Conservation (phyloP, 2,797 vertebrate species). For the Neoniphon sammara region DNA sequence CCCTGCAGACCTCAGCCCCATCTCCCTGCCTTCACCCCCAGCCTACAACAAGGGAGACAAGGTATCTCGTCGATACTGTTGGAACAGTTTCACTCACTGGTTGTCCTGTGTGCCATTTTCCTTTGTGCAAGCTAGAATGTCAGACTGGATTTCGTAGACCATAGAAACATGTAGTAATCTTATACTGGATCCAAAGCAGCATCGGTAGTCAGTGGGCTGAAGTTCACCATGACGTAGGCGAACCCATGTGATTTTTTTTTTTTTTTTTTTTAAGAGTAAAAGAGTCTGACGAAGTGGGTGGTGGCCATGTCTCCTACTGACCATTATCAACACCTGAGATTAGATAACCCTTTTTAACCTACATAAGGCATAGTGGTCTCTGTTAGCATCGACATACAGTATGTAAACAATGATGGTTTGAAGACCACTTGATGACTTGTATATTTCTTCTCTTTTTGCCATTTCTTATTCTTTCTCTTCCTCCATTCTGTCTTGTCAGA, state of each 20-base stretch:
- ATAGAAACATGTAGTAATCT: background rate
- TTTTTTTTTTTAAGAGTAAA: no score
- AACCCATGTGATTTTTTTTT: no score
- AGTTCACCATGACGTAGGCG: background rate
- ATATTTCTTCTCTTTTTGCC: background rate
- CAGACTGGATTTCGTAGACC: no score
- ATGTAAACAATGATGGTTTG: background rate
- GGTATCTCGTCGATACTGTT: conserved; percentile 68
- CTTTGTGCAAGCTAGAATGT: no score
- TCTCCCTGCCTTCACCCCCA: conserved; percentile 80
- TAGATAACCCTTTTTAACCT: background rate
- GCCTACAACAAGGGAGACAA: conserved; percentile 85
- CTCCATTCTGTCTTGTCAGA: conserved; percentile 60
- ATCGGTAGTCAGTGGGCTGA: background rate
- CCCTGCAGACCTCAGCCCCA: conserved; percentile 67
- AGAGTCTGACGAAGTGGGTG: background rate
- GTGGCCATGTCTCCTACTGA: background rate
- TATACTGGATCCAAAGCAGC: background rate
- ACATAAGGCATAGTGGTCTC: background rate
- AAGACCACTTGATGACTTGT: background rate
- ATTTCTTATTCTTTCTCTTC: background rate
- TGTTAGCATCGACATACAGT: background rate
- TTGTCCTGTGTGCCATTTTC: background rate
- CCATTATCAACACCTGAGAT: background rate
- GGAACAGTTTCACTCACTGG: no score